Conservation (phyloP, 1,140 invertebrate genomes). For the Propsilocerus akamusi region DNA sequence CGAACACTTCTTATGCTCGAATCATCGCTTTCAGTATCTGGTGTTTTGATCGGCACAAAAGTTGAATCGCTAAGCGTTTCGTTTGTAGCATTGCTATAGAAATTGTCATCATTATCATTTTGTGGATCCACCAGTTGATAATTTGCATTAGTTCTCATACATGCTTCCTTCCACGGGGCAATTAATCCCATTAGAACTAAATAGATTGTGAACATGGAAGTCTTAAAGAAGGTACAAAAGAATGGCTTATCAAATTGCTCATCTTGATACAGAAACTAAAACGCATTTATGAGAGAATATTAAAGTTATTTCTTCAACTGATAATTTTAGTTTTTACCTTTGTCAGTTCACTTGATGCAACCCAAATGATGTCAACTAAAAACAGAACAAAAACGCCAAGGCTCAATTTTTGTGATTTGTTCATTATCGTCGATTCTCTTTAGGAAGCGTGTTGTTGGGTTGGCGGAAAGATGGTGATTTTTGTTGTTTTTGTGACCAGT, state of each 20-base stretch:
- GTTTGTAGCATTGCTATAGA: conserved; percentile 35
- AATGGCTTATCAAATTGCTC: conserved; percentile 69
- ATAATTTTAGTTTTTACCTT: conserved; percentile 34
- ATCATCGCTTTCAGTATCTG: conserved; percentile 69
- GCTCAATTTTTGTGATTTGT: conserved; percentile 51
- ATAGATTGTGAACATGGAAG: conserved; percentile 72
- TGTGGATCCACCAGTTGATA: conserved; percentile 42
- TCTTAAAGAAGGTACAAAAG: conserved; percentile 77
- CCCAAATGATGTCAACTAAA: conserved; percentile 75
- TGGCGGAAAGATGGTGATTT: no score
- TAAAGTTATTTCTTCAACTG: conserved; percentile 2
- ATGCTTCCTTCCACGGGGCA: conserved; percentile 64
- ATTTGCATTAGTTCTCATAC: conserved; percentile 39
- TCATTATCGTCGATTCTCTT: no score
- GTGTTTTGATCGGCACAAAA: conserved; percentile 64
- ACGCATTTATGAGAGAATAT: conserved; percentile 12
- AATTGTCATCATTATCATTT: conserved; percentile 45
- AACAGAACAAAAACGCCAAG: conserved; percentile 58
- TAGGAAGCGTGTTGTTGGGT: no score
- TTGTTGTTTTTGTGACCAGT: no score
- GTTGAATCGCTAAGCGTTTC: conserved; percentile 57
- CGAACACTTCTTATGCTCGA: conserved; percentile 52
- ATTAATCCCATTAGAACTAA: conserved; percentile 63
- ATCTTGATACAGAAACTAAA: conserved; percentile 67
- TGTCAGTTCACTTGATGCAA: conserved; percentile 66